Percentiles rank a stretch among this genome's conserved stretches.
phyloP scores from a whole-genome alignment of 2,888 invertebrate genomes.

The Carterocephalus palaemon region DNA sequence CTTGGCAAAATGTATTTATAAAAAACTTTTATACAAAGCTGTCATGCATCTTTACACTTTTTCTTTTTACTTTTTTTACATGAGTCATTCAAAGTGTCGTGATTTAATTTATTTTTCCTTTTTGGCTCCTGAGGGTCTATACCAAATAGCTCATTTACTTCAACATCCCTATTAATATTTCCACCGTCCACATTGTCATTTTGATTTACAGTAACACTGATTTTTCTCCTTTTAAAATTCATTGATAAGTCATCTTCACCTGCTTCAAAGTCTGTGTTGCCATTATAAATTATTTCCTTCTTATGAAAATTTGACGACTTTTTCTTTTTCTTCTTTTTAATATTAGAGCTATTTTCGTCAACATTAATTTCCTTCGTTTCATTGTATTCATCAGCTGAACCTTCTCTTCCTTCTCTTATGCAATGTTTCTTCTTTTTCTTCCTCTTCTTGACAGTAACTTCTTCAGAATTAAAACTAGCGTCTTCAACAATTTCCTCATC shows the following conservation, averaged over 20 bases:
- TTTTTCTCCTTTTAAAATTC: conserved; percentile 3
- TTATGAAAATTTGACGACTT: too few relatives aligned
- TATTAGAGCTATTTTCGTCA: conserved; percentile 12
- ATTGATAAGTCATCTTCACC: background rate
- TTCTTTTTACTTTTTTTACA: too few relatives aligned
- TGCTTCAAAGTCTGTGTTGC: conserved; percentile 23
- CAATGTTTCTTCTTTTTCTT: conserved; percentile 52
- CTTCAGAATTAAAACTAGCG: conserved; percentile 39
- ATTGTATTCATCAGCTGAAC: background rate
- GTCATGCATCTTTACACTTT: too few relatives aligned
- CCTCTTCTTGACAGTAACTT: conserved; percentile 45
- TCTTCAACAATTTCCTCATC: conserved; percentile 43
- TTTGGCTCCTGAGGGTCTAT: too few relatives aligned
- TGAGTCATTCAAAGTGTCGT: too few relatives aligned
- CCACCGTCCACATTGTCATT: too few relatives aligned
- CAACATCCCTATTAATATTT: too few relatives aligned
- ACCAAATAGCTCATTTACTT: too few relatives aligned
- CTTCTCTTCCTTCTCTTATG: conserved; percentile 11
- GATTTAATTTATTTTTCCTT: too few relatives aligned
- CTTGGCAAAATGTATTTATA: too few relatives aligned
- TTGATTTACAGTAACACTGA: too few relatives aligned
- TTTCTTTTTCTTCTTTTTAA: conserved; percentile 15
- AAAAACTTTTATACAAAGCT: too few relatives aligned
- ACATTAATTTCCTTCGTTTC: conserved; percentile 29
- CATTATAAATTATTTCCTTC: conserved; percentile 16